Evolutionary conservation across 2,888 invertebrate genomes (phyloP).

Genomic region (Drosophila recens): DNA sequence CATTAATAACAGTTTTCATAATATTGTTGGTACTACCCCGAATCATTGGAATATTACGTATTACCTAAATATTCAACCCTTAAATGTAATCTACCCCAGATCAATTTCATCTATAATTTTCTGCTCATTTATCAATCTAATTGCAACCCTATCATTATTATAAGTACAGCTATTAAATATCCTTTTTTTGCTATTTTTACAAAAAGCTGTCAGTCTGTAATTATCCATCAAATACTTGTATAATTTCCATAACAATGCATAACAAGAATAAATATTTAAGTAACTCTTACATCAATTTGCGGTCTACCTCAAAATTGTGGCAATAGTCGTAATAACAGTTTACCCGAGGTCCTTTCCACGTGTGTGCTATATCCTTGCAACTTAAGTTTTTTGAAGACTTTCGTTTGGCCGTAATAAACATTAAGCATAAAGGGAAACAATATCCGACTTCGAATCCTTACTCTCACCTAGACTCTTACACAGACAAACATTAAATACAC

Average conservation of each 20-base stretch:
- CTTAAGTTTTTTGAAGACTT: slow-evolving; percentile 38
- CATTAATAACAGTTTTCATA: background rate
- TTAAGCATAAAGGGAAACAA: slow-evolving; percentile 50
- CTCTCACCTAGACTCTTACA: slow-evolving; percentile 5
- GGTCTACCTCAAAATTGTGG: slow-evolving; percentile 10
- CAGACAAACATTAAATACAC: slow-evolving; percentile 25
- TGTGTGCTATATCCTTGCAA: slow-evolving; percentile 18
- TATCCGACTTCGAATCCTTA: slow-evolving; percentile 1
- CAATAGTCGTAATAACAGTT: slow-evolving; percentile 26
- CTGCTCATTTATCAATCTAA: background rate
- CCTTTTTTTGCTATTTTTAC: background rate
- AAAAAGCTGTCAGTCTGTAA: background rate
- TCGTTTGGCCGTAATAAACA: slow-evolving; percentile 43
- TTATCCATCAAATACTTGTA: slow-evolving; percentile 6
- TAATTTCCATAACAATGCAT: slow-evolving; percentile 29
- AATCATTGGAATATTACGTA: background rate
- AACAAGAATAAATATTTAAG: slow-evolving; percentile 16
- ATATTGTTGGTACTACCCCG: too few species aligned
- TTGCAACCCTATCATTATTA: background rate
- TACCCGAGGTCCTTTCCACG: slow-evolving; percentile 21
- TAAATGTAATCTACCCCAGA: background rate
- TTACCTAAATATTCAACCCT: background rate
- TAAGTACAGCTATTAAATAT: background rate
- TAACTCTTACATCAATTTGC: slow-evolving; percentile 6
- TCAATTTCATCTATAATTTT: background rate